Evolutionary conservation across 2,797 vertebrate species (phyloP), one percentile per base, ranked within the genome.

Genomic region (Rhinatrema bivittatum): DNA sequence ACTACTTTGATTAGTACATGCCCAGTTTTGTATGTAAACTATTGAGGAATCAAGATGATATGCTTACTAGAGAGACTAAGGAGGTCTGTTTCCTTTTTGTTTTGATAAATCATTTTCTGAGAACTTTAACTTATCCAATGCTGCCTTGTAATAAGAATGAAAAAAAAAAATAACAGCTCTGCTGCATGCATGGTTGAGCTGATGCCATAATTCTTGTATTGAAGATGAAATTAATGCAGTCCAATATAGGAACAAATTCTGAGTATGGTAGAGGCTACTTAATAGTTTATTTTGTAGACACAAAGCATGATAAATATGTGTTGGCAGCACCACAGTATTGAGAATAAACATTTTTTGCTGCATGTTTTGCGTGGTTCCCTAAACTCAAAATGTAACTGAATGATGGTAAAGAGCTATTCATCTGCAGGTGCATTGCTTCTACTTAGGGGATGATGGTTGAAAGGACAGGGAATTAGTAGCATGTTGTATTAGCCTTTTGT

Each of bases 401-500:
- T 86, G 85, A 89, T 88, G 73, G 83, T 88, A 86, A 91, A 94
- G 91, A 91, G 89, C 90, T 89, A 93, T 94, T 95, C 88, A 91
- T 87, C 91, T 91, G 94, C 96, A 99, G 96, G 94, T 99, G 96
- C 94, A 91, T 94, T 89, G 90, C 90, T 89, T 91, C 90, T 89
- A 87, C 90, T 93, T 91, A 87, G 88, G 90, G 91, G 89, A 88
- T 85, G 82, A 74, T 91, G 88, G 85, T 84, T 97, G 91, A 94
- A 94, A 92, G 81, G 82, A 87, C 76, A 83, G n/a, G 85, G 91
- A 91, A 91, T 98, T 94, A 95, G 91, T 85, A 84, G 85, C 78
- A 76, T 91, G 93, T 94, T 95, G 88, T 91, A 97, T 96, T 97
- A 95, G 95, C 91, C 94, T 96, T 98, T 98, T 98, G 94, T 97